Base-by-base conservation (phyloP, 2,113 vertebrate species). In the Amia ocellicauda region DNA sequence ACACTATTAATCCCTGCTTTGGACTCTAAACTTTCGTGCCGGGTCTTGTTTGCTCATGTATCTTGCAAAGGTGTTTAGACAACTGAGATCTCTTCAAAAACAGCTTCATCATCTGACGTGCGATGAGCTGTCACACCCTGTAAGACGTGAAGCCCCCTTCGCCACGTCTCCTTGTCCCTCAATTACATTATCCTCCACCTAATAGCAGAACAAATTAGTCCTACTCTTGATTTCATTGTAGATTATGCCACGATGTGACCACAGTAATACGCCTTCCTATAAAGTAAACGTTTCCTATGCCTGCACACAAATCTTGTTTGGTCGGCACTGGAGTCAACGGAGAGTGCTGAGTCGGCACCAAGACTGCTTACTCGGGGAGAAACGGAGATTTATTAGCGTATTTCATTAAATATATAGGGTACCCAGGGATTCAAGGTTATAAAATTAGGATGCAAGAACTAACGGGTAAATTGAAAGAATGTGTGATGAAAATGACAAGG, bases 271-370 rank as follows among this genome's bases (percentile, higher is more conserved):
- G 76, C 57, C 80, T 74, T 80, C 80, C 86, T 80, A 85, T 87
- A 89, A 89, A 92, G 80, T 73, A 89, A 92, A 89, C 82, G 75
- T 68, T 87, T 83, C 67, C 68, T 53, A 63, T 80, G 77, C 81
- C 72, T 79, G 73, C 85, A 71, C 67, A 89, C 82, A 91, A 88
- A 93, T 90, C 82, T 89, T 88, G 84, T 90, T 92, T 91, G 80
- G 80, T 65, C 42, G 75, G 70, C 54, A 43, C 71, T 66, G 81
- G 85, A 86, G 77, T 83, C 78, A 70, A 79, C 52, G 72, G 57
- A 85, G 78, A 87, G 73, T 87, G 86, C 83, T 88, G 82, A 91
- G 77, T 89, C 69, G 80, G 85, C 86, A 87, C 50, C 7, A 73
- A 58, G 57, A 79, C 62, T 89, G 85, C 82, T 91, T 90, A 84